Conservation (phyloP, 2,888 invertebrate genomes). For the Apamea epomidion region DNA sequence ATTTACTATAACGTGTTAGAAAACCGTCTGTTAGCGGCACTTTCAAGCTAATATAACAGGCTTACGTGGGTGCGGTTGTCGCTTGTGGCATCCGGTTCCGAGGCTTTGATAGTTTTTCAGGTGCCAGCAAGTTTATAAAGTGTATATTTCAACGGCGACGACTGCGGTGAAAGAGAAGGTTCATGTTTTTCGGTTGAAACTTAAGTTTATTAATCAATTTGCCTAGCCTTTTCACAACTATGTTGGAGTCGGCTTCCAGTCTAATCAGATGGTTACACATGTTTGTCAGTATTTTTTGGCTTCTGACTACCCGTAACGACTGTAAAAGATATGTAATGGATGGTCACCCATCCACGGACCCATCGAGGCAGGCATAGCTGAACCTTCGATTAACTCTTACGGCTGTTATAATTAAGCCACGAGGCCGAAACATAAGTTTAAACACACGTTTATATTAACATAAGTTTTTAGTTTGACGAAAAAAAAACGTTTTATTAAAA, state of each 20-base stretch:
- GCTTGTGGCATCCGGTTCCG: slow-evolving; percentile 20
- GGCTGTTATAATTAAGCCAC: neutral
- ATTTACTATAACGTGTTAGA: neutral
- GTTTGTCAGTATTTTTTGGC: neutral
- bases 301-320: neutral
- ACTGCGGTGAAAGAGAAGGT: neutral
- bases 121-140: slow-evolving; percentile 26
- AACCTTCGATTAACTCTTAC: neutral
- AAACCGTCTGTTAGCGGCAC: slow-evolving; percentile 2
- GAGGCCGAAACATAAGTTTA: neutral
- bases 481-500: neutral
- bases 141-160: slow-evolving; percentile 18
- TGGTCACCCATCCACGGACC: neutral
- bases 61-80: slow-evolving; percentile 27
- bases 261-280: neutral
- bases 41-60: slow-evolving; percentile 23
- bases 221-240: neutral
- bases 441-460: neutral
- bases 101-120: slow-evolving; percentile 26
- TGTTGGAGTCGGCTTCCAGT: neutral
- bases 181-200: neutral
- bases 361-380: too few relatives aligned
- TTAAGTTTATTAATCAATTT: neutral
- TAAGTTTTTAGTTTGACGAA: neutral
- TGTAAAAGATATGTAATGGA: neutral